Evolutionary conservation across 2,888 invertebrate species (phyloP).

Genomic region (Lochmaea crataegi): DNA sequence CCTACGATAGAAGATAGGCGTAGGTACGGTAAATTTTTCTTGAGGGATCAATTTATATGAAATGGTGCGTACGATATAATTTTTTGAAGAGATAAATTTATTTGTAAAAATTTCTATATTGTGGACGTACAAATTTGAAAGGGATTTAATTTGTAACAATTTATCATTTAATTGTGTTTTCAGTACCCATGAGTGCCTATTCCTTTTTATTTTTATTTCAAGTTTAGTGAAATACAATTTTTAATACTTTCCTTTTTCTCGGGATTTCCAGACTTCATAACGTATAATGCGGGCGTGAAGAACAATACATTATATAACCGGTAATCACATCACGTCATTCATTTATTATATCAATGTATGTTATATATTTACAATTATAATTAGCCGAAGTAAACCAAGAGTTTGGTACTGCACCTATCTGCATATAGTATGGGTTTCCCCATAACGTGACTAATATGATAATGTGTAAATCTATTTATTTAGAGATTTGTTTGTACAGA

Average conservation of each 20-base stretch:
- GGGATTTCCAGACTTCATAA: neutral
- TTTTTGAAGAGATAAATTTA: no score
- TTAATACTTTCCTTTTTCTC: neutral
- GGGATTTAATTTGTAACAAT: no score
- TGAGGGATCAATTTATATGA: no score
- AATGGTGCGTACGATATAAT: no score
- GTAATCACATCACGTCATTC: neutral
- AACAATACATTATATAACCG: constrained; percentile 6
- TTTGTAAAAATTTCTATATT: no score
- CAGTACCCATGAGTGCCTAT: no score
- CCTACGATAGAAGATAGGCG: no score
- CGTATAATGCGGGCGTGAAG: neutral
- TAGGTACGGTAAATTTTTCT: no score
- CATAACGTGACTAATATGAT: neutral
- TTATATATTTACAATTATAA: neutral
- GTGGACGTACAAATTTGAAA: no score
- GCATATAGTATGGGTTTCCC: neutral
- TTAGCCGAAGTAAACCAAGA: neutral
- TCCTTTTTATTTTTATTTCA: no score
- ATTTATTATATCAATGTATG: constrained; percentile 4
- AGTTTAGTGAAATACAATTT: neutral
- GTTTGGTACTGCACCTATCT: neutral
- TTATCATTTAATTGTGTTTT: no score
- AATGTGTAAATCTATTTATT: neutral
- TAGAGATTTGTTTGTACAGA: no score